phyloP scores from a whole-genome alignment of 1,140 invertebrate species.

The Caenorhabditis briggsae region DNA sequence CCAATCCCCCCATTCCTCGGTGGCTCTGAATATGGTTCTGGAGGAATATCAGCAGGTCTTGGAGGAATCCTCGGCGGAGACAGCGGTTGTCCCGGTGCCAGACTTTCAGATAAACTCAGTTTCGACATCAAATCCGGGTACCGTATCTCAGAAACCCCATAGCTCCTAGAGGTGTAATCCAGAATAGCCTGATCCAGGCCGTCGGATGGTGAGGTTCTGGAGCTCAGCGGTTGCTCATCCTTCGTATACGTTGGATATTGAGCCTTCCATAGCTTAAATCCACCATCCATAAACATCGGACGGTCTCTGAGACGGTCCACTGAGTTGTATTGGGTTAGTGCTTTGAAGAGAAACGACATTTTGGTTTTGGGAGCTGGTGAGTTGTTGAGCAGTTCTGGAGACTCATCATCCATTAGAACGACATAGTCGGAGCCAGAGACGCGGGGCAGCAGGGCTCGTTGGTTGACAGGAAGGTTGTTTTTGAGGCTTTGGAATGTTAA shows the following conservation, averaged over 20 bases:
- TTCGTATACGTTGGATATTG: constrained; percentile 43
- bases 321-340: constrained; percentile 18
- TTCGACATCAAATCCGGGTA: constrained; percentile 1
- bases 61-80: not conserved
- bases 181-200: constrained; percentile 12
- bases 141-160: not conserved
- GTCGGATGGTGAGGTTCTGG: not conserved
- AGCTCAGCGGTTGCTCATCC: not conserved
- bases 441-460: constrained; percentile 7
- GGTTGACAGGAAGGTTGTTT: not conserved
- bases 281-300: constrained; percentile 46
- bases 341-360: constrained; percentile 27
- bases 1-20: not conserved
- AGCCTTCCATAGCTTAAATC: constrained; percentile 36
- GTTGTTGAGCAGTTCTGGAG: not conserved
- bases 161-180: not conserved
- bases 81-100: not conserved
- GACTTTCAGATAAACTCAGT: not conserved
- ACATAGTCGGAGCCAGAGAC: constrained; percentile 4
- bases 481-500: not conserved
- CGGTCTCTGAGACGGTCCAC: not conserved
- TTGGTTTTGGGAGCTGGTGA: not conserved
- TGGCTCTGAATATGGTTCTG: not conserved
- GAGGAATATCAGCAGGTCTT: not conserved
- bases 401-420: constrained; percentile 21